phyloP scores from a whole-genome alignment of 2,113 vertebrate genomes.

The Indicator maculatus region DNA sequence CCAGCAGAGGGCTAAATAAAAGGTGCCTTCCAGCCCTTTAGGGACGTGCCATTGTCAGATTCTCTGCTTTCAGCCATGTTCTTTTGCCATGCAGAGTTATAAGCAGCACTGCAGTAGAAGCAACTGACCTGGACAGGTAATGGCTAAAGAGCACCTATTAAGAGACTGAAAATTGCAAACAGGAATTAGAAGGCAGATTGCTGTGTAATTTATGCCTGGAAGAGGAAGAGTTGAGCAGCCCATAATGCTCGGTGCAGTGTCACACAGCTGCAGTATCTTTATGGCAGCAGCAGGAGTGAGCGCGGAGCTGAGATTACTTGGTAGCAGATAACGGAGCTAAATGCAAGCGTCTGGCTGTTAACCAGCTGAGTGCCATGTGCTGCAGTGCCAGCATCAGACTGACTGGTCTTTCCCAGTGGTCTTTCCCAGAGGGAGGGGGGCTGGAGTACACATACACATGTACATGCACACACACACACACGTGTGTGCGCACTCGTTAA shows the following conservation, averaged over 20 bases:
- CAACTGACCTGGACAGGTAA: neutral
- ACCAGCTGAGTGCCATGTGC: neutral
- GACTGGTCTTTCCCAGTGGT: neutral
- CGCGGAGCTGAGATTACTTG: neutral
- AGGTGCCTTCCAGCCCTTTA: neutral
- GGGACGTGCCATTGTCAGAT: neutral
- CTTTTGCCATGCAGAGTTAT: neutral
- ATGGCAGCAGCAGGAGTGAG: neutral
- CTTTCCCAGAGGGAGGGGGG: neutral
- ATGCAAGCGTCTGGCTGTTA: neutral
- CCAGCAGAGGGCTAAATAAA: neutral
- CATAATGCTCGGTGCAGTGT: neutral
- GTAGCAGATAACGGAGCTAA: neutral
- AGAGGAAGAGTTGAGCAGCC: neutral
- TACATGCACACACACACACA: too few species aligned
- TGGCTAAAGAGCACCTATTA: neutral
- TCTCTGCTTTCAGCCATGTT: neutral
- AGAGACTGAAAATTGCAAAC: neutral
- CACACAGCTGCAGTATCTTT: slow-evolving; percentile 10
- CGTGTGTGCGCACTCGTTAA: neutral
- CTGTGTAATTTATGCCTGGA: neutral
- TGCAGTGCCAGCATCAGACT: neutral
- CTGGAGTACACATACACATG: neutral
- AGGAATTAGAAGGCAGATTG: neutral
- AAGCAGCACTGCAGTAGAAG: neutral